These are phyloP conservation scores for Hoplodrina blanda DNA, from an alignment of 2,888 invertebrate species.

Conservation along the genomic window DNA sequence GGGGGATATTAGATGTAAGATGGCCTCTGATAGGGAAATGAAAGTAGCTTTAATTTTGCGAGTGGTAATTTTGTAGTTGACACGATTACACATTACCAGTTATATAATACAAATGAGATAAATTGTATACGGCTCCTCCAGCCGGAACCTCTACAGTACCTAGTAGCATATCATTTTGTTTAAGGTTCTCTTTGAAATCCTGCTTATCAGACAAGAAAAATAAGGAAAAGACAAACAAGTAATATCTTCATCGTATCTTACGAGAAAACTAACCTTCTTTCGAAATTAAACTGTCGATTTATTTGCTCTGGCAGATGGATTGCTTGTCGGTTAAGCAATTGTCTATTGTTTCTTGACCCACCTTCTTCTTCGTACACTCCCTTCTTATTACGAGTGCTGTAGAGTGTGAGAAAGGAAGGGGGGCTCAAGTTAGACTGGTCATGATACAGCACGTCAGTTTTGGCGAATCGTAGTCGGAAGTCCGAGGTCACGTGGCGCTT, in stretches of 20 bases:
- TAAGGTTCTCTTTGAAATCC: conserved; percentile 6
- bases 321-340: conserved; percentile 71
- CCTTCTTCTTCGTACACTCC: conserved; percentile 18
- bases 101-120: too few species aligned
- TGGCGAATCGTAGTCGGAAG: conserved; percentile 76
- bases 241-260: conserved; percentile 48
- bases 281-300: conserved; percentile 82
- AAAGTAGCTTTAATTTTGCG: background rate
- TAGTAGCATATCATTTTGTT: background rate
- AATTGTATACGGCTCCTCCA: too few species aligned
- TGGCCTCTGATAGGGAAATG: conserved; percentile 4
- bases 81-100: too few species aligned
- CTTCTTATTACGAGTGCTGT: conserved; percentile 11
- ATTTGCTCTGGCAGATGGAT: conserved; percentile 82
- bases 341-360: conserved; percentile 64
- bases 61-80: too few species aligned
- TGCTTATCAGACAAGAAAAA: conserved; percentile 27
- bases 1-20: conserved; percentile 35
- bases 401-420: conserved; percentile 3
- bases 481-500: conserved; percentile 80
- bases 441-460: conserved; percentile 75
- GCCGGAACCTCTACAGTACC: background rate
- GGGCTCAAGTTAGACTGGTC: conserved; percentile 61
- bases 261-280: conserved; percentile 62
- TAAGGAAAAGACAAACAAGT: conserved; percentile 41